Percentiles rank a stretch among this genome's conserved stretches.
Conservation (phyloP, 2,113 vertebrate species). For the Catharus minimus region DNA sequence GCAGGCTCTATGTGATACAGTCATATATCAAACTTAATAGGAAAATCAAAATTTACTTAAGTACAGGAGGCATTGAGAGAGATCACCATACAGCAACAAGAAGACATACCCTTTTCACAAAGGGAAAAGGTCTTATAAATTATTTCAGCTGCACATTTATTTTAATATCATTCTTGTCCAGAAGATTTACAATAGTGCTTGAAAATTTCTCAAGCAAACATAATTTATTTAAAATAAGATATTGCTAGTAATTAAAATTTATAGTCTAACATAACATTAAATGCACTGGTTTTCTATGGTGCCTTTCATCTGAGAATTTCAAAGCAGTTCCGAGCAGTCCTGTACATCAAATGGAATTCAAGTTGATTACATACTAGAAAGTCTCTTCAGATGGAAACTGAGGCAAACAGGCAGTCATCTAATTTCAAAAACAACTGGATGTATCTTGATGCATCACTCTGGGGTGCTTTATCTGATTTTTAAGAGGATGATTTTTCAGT, state of each 20-base stretch:
- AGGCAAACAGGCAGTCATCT: not conserved
- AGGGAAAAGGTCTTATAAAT: conserved; percentile 1
- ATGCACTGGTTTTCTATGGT: not conserved
- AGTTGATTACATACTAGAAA: not conserved
- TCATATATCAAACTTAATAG: conserved; percentile 17
- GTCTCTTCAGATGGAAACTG: conserved; percentile 6
- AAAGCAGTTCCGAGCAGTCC: conserved; percentile 15
- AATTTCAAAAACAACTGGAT: not conserved
- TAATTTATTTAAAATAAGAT: conserved; percentile 44
- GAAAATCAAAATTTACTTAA: conserved; percentile 41
- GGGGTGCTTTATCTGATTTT: not conserved
- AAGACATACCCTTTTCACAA: not conserved
- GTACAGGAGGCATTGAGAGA: not conserved
- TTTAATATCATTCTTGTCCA: conserved; percentile 24
- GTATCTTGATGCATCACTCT: not conserved
- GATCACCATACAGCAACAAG: not conserved
- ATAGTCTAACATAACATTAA: conserved; percentile 15
- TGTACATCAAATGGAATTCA: conserved; percentile 15
- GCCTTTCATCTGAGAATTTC: conserved; percentile 53
- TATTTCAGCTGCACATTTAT: conserved; percentile 30
- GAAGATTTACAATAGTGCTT: conserved; percentile 30
- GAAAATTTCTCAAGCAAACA: conserved; percentile 13
- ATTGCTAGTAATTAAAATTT: conserved; percentile 44
- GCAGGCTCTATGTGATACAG: not conserved
- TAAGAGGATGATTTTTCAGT: not conserved